Evolutionary conservation across 1,140 invertebrate genomes (phyloP).

Genomic region (Pseudomyrmex cubaensis): DNA sequence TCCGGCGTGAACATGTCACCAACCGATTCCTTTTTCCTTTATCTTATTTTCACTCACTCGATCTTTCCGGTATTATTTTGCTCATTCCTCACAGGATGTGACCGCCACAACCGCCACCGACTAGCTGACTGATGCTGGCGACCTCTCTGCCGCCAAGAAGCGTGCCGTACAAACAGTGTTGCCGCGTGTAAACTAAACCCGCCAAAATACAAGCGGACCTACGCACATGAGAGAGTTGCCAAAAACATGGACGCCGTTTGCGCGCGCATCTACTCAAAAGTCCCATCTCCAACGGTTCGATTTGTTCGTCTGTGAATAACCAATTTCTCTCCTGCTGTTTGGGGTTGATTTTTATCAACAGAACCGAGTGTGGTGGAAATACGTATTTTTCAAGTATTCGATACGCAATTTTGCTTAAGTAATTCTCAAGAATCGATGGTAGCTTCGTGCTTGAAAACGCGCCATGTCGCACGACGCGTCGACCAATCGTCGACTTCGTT

Average conservation of each 20-base stretch:
- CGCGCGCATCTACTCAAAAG: conserved; percentile 8
- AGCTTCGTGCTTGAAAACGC: too few relatives aligned
- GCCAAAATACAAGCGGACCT: conserved; percentile 65
- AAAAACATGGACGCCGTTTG: not conserved
- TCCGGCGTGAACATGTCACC: conserved; percentile 52
- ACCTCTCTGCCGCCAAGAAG: conserved; percentile 24
- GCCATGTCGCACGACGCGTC: too few relatives aligned
- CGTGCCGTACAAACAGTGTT: conserved; percentile 37
- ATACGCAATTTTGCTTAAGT: too few relatives aligned
- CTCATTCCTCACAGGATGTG: not conserved
- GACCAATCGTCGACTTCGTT: too few relatives aligned
- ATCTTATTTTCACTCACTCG: conserved; percentile 11
- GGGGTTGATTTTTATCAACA: too few relatives aligned
- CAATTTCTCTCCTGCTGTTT: too few relatives aligned
- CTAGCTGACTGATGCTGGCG: conserved; percentile 2
- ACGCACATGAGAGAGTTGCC: not conserved
- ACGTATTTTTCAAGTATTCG: too few relatives aligned
- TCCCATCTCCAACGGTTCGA: too few relatives aligned
- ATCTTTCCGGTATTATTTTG: not conserved
- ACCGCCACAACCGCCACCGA: not conserved
- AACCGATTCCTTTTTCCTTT: conserved; percentile 9
- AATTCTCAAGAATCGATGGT: too few relatives aligned
- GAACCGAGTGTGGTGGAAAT: too few relatives aligned
- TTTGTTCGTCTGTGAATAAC: too few relatives aligned
- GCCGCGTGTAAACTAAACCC: conserved; percentile 74